Base-by-base conservation (phyloP, 2,797 vertebrate genomes). In the Coranthus polyacanthus region DNA sequence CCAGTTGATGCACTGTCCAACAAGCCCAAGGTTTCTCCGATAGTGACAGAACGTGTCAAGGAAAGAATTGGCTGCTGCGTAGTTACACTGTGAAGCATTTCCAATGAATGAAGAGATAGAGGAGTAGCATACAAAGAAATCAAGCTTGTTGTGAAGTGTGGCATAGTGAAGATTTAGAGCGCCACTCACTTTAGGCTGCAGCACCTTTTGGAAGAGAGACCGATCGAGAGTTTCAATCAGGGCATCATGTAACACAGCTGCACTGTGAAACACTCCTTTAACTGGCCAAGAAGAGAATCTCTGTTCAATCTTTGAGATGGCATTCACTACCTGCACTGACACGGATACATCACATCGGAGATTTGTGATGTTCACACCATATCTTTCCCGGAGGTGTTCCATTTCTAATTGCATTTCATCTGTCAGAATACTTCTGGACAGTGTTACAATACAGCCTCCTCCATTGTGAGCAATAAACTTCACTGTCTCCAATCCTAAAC, bases 61-160 rank as follows among this genome's bases (percentile, higher is more conserved):
- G 80, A 96, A 97, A 0, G 95, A 95, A 74, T 96, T 97, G 59
- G 96, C 95, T 57, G 96, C 94, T 15, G 95, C 94, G 11, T 96
- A 96, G 80, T 96, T 96, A 52, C 94, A 87, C 69, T 97, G 96
- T 0, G 88, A 92, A 12, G 92, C 70, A 69, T 95, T 96, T 29
- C 96, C 96, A 8, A 96, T 82, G 65, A 96, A 95, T 1, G 96
- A 94, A 20, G 96, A 83, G 61, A 96, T 69, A 29, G 96, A 97
- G 8, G 95, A 97, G 75, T 94, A 96, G 78, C 95, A 96, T 43
- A 96, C 95, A 91, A 96, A 96, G 75, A 94, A 95, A 80, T 97
- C 96, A 0, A 97, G 89, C 45, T 93, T 77, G 38, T 89, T 90
- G 54, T 91, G 72, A 57, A 78, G 89, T 17, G 95, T 96, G 69